Base-by-base conservation (phyloP, 37 sponge, comb jelly and placozoan genomes). In the Ephydatia muelleri region DNA sequence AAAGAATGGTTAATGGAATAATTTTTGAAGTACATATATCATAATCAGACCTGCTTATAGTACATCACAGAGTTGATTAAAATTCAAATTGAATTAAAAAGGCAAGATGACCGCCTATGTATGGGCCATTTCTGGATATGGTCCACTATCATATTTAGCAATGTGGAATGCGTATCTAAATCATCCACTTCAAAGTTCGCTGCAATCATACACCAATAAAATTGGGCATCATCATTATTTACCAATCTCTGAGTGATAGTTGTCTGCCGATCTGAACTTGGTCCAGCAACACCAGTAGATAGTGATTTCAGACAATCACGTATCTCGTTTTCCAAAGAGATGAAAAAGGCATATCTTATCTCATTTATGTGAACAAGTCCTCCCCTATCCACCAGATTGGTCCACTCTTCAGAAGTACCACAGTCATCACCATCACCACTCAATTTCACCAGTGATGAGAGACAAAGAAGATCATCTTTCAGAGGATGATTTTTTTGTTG, bases 381-480 rank as follows among this genome's bases (percentile, higher is more conserved):
- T 83, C 83, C 82, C 33, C 82, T 72, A 71, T 73, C 83, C 23
- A 83, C 73, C 43, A 67, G n/a, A 49, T 83, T 83, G 49, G 83
- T 73, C 73, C 83, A 83, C 35, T 31, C 34, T 80, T 68, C 68
- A 5, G 72, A 25, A 71, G 72, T 71, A 71, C 72, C 72, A 35
- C 30, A 31, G 33, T 71, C 72, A 35, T 71, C 72, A 71, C 32
- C 35, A 26, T 40, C 33, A 26, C 26, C 38, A 38, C 38, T 28
- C 38, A 26, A 40, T 30, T 38, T 82, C 12, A 40, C 71, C 71
- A 70, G 26, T 28, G 30, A 72, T 70, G 29, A 23, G 3, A 70
- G 38, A 71, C 68, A 73, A 19, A 82, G 38, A 28, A 82, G 35
- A 23, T 83, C 76, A 30, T 83, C 83, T 65, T 73, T 70, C 64